These are phyloP conservation scores for Cassiopea andromeda DNA, from an alignment of 30 jellyfish, hydroid and myxozoan genomes.

Conservation along the genomic window DNA sequence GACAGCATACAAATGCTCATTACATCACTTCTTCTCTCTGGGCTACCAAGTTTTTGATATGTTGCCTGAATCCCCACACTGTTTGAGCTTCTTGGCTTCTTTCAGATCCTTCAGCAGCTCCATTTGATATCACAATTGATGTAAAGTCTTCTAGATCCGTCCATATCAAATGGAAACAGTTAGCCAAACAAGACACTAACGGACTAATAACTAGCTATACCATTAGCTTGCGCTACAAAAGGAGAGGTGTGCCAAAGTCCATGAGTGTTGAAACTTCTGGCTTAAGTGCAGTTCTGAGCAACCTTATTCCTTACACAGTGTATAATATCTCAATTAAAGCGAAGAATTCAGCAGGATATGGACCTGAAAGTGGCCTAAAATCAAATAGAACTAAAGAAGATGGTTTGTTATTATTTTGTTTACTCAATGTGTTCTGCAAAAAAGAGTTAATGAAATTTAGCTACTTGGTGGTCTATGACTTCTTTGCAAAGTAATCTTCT, in stretches of 20 bases:
- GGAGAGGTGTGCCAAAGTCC: not conserved
- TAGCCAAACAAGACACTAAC: conserved; percentile 29
- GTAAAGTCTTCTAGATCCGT: conserved; percentile 20
- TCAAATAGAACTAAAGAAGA: conserved; percentile 36
- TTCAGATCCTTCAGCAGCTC: conserved; percentile 60
- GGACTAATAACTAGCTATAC: conserved; percentile 40
- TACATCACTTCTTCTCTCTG: no score
- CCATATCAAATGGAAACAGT: conserved; percentile 18
- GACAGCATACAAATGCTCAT: no score
- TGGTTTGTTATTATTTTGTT: conserved; percentile 29
- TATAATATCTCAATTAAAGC: conserved; percentile 50
- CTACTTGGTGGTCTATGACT: not conserved
- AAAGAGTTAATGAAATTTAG: not conserved
- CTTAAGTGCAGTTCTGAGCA: not conserved
- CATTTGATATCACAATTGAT: conserved; percentile 1
- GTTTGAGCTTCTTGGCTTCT: not conserved
- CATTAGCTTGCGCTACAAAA: not conserved
- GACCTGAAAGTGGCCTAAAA: conserved; percentile 27
- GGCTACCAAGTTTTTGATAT: not conserved
- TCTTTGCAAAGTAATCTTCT: not conserved
- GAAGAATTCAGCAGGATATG: conserved; percentile 57
- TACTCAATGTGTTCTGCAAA: not conserved
- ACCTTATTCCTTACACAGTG: conserved; percentile 38
- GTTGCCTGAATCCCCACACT: not conserved
- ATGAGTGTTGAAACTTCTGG: conserved; percentile 2